A percentile compares a stretch with the other conserved stretches of the same genome.
These are phyloP conservation scores for Nyctereutes procyonoides DNA, from an alignment of 2,113 vertebrate species.

Conservation along the genomic window DNA sequence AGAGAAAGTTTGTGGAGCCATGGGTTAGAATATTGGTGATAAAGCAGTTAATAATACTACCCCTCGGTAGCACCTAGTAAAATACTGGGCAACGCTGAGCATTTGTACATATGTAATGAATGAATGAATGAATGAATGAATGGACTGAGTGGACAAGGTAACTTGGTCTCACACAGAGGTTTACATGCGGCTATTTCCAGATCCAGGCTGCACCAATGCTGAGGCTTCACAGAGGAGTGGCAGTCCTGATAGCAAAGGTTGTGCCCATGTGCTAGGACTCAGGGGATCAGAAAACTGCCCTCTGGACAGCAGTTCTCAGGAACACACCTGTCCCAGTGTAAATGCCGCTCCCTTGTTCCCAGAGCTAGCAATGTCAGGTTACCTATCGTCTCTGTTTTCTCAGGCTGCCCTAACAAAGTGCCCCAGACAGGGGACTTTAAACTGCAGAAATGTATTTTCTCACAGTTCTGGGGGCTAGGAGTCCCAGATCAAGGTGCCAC, in stretches of 20 bases:
- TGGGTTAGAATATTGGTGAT: neutral
- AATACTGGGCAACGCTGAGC: no score
- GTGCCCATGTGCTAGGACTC: neutral
- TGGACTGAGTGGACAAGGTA: neutral
- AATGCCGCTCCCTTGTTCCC: neutral
- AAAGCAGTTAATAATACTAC: neutral
- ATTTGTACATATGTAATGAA: neutral
- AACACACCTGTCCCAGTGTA: no score
- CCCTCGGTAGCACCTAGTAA: no score
- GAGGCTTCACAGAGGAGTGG: neutral
- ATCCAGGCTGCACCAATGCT: neutral
- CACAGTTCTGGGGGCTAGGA: neutral
- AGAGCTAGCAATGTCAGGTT: neutral
- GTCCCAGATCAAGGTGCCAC: neutral
- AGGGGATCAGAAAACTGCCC: no score
- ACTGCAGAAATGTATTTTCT: neutral
- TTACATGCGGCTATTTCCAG: neutral
- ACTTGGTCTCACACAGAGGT: neutral
- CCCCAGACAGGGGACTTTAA: neutral
- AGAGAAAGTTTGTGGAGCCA: neutral
- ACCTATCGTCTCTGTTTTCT: neutral
- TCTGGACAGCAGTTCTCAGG: neutral
- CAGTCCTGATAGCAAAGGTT: accelerated
- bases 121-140: neutral
- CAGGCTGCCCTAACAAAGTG: neutral